Conservation (phyloP, 1,140 invertebrate species). For the Palaemon carinicauda region DNA sequence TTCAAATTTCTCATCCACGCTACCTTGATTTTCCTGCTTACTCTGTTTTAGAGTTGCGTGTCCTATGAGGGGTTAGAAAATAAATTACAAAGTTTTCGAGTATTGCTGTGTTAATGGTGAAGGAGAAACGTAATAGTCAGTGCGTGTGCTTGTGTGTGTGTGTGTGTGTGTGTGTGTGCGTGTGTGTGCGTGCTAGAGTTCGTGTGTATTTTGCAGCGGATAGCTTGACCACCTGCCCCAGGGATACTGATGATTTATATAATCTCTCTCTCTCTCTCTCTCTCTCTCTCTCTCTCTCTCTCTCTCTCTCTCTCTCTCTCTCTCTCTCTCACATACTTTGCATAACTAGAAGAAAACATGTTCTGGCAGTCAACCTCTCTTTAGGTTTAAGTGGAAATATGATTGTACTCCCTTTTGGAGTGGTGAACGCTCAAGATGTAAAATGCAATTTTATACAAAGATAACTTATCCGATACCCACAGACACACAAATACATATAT, state of each 20-base stretch:
- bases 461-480: too few species aligned
- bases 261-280: not conserved
- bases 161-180: not conserved
- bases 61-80: too few species aligned
- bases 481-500: conserved; percentile 16
- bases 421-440: too few species aligned
- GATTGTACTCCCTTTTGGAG: too few species aligned
- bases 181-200: not conserved
- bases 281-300: conserved; percentile 1
- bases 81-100: not conserved
- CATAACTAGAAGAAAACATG: too few species aligned
- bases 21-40: too few species aligned
- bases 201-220: not conserved
- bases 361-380: too few species aligned
- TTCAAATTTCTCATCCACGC: too few species aligned
- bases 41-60: too few species aligned
- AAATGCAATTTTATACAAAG: too few species aligned
- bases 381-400: too few species aligned
- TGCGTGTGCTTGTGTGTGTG: not conserved
- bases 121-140: not conserved
- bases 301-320: not conserved
- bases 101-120: not conserved
- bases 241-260: conserved; percentile 28
- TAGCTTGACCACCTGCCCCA: conserved; percentile 8
- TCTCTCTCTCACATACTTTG: not conserved